These are phyloP conservation scores for Ischnura elegans DNA, from an alignment of 2,888 invertebrate genomes.

Conservation along the genomic window DNA sequence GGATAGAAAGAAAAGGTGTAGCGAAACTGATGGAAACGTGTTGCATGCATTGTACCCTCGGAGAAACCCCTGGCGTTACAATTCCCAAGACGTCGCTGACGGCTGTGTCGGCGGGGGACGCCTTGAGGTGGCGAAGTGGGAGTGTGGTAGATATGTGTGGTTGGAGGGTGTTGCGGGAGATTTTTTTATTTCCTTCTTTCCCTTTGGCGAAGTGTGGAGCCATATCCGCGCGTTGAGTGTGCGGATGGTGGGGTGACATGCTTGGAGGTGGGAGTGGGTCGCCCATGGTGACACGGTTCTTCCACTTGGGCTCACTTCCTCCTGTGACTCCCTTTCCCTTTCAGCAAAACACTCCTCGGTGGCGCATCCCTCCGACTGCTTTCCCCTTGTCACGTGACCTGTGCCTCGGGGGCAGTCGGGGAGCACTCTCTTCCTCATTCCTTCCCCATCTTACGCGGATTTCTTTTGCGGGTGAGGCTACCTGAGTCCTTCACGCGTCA, in stretches of 20 bases:
- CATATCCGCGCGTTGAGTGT: not conserved
- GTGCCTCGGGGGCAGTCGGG: constrained; percentile 45
- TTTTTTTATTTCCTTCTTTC: not conserved
- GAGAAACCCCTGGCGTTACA: constrained; percentile 67
- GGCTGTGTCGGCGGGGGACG: constrained; percentile 16
- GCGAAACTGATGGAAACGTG: constrained; percentile 67
- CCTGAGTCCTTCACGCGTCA: not conserved
- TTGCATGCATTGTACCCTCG: constrained; percentile 66
- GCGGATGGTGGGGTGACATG: not conserved
- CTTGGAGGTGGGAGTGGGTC: constrained; percentile 8
- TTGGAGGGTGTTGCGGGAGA: not conserved
- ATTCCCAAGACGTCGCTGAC: constrained; percentile 66
- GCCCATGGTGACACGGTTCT: constrained; percentile 57
- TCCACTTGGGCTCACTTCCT: constrained; percentile 64
- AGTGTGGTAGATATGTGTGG: not conserved
- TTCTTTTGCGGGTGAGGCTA: not conserved
- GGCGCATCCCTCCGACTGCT: not conserved
- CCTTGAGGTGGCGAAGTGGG: not conserved
- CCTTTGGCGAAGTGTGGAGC: not conserved
- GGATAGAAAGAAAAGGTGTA: constrained; percentile 57
- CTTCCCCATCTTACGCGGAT: not conserved
- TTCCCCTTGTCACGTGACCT: not conserved
- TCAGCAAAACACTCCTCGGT: constrained; percentile 17
- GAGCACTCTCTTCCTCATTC: not conserved
- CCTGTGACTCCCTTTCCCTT: constrained; percentile 10